phyloP scores from a whole-genome alignment of 1,140 invertebrate genomes.

The Bombus turneri region DNA sequence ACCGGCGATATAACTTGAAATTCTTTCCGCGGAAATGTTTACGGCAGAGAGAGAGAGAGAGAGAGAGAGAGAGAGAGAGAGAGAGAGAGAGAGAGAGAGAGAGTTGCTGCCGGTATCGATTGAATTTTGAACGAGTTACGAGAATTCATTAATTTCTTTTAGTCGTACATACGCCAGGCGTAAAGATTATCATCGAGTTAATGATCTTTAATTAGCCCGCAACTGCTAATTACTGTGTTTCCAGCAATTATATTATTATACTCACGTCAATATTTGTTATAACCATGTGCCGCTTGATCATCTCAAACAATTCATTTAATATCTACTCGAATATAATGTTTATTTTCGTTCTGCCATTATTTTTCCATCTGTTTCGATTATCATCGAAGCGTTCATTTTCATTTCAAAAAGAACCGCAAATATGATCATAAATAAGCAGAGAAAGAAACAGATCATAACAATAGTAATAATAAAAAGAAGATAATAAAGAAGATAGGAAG shows the following conservation, averaged over 20 bases:
- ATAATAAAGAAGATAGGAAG: too few relatives aligned
- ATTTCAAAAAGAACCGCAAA: too few relatives aligned
- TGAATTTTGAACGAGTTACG: background rate
- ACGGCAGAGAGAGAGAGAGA: background rate
- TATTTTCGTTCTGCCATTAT: too few relatives aligned
- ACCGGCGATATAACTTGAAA: background rate
- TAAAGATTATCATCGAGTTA: background rate
- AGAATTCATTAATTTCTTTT: background rate
- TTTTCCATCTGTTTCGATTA: too few relatives aligned
- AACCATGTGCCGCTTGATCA: background rate
- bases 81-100: background rate
- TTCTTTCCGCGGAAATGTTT: slow-evolving; percentile 2
- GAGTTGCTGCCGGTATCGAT: background rate
- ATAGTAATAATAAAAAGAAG: too few relatives aligned
- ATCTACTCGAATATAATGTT: too few relatives aligned
- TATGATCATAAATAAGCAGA: too few relatives aligned
- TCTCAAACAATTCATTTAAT: background rate
- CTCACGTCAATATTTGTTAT: background rate
- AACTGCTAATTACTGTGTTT: background rate
- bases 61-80: background rate
- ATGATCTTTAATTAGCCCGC: background rate
- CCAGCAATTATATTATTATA: background rate
- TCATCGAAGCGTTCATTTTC: too few relatives aligned
- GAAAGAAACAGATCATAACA: too few relatives aligned
- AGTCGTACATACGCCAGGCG: background rate